These are phyloP conservation scores for Novumbra hubbsi DNA, from an alignment of 2,797 vertebrate genomes.

Conservation along the genomic window DNA sequence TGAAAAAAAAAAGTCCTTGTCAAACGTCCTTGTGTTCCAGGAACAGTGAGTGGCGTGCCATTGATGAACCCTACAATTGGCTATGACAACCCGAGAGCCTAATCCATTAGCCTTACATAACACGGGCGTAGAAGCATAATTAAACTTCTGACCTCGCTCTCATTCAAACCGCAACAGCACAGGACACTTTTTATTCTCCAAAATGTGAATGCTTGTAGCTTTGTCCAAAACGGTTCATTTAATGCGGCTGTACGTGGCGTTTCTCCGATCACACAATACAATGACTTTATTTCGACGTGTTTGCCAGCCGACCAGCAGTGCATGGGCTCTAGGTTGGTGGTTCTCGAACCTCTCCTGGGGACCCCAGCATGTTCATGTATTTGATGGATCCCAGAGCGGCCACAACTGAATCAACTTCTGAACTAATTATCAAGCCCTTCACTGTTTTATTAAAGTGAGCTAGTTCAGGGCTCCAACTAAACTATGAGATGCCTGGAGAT, in stretches of 20 bases:
- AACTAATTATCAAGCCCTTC: too few species aligned
- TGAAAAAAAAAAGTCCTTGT: not conserved
- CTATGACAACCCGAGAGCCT: not conserved
- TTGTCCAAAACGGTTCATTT: slow-evolving; percentile 31
- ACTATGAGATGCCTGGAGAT: too few species aligned
- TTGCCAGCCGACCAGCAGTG: not conserved
- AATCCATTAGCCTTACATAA: not conserved
- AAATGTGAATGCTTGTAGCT: slow-evolving; percentile 4
- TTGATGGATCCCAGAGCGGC: too few species aligned
- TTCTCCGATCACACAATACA: slow-evolving; percentile 28
- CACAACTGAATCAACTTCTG: too few species aligned
- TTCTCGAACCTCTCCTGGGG: not conserved
- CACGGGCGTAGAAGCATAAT: not conserved
- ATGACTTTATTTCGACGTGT: slow-evolving; percentile 19
- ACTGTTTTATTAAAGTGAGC: too few species aligned
- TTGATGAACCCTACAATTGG: not conserved
- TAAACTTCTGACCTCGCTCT: not conserved
- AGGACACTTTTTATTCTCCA: not conserved
- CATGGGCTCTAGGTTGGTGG: not conserved
- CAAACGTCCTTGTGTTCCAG: not conserved
- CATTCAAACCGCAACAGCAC: not conserved
- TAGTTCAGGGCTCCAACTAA: too few species aligned
- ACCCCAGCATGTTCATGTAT: too few species aligned
- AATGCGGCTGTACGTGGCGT: slow-evolving; percentile 8
- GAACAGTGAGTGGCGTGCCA: not conserved